phyloP scores from a whole-genome alignment of 2,797 vertebrate species.

The Mycteria americana region DNA sequence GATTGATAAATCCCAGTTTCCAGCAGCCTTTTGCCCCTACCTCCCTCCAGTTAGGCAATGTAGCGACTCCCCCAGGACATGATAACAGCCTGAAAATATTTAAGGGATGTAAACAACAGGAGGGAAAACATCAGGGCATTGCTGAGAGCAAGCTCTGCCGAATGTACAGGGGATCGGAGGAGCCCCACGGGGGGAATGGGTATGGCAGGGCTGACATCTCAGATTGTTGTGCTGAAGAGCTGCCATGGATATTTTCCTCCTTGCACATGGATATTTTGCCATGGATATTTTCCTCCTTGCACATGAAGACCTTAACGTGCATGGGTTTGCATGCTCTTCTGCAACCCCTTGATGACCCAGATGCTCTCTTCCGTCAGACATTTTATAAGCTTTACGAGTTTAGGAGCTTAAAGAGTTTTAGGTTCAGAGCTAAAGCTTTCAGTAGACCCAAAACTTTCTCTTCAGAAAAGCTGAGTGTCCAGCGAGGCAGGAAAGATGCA shows the following conservation, averaged over 20 bases:
- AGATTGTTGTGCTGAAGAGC: background rate
- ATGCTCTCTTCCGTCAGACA: background rate
- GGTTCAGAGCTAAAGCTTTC: background rate
- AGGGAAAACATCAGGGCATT: background rate
- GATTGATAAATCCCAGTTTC: background rate
- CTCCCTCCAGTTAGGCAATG: fast-evolving
- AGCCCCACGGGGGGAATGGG: fast-evolving
- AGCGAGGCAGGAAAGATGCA: background rate
- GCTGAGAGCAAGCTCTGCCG: background rate
- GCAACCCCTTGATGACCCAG: background rate
- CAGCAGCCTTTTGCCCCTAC: background rate
- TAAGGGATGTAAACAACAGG: background rate
- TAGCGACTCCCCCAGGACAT: background rate
- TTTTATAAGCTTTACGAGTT: background rate
- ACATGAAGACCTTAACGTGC: background rate
- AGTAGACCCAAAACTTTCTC: background rate
- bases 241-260: background rate
- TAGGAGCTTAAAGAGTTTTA: background rate
- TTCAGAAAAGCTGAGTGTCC: background rate
- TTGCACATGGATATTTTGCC: background rate
- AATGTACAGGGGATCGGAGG: background rate
- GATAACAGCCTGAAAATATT: background rate
- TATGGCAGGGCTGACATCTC: background rate
- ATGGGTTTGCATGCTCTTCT: background rate
- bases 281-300: background rate